Evolutionary conservation across 2,888 invertebrate species (phyloP), one percentile per base, ranked within the genome.

Genomic region (Mythimna loreyi): DNA sequence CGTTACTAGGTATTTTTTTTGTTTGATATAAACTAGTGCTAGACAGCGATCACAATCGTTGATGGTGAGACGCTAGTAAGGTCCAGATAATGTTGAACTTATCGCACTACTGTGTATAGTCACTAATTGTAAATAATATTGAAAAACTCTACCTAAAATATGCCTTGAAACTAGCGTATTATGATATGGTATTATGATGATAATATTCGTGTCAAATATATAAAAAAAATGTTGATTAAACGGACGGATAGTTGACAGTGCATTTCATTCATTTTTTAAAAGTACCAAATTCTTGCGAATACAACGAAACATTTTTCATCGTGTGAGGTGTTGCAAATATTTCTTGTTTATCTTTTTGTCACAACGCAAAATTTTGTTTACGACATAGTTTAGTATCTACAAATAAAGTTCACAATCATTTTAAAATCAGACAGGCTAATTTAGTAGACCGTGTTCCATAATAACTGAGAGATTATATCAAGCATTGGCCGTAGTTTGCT

Each of bases 391-490:
- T 28, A 23, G 21, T 63, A 73, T 74, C 75, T 67, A 55, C 55
- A 49, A 63, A 67, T 72, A 74, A 74, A 76, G 63, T 73, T 67
- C 56, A 75, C 83, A 73, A 71, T 75, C 73, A 72, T 62, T 74
- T 69, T 70, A 72, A 71, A 82, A 76, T 76, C 83, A 57, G 66
- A 76, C 75, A 83, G 66, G 50, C 67, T 66, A 74, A 83, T 84
- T 80, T 80, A 65, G 61, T 75, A 67, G 72, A 70, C 72, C 72
- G 56, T 70, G 74, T 76, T 76, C 69, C 30, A 62, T 82, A 81
- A 85, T 84, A 82, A 78, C 71, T 59, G 13, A 80, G 13, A 80
- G 82, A 84, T 84, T 68, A 72, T 73, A 84, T 84, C 82, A 66
- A 67, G 64, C 64, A 53, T 69, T 43, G 66, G 58, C 62, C 52